phyloP scores from a whole-genome alignment of 1,140 invertebrate genomes.

The Delia radicum region DNA sequence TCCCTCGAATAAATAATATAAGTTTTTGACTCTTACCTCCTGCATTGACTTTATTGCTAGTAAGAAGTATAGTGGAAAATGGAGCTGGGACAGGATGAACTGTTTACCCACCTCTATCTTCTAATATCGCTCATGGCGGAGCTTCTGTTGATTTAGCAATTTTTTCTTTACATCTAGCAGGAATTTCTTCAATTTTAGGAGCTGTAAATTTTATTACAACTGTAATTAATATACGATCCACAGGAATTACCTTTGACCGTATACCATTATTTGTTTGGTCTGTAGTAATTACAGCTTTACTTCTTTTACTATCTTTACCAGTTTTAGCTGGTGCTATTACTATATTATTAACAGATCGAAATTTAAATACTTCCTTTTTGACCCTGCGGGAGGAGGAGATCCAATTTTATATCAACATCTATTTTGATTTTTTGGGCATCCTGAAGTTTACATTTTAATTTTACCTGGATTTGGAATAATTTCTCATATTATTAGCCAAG shows the following conservation, averaged over 20 bases:
- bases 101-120: slow-evolving; percentile 67
- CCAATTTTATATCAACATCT: slow-evolving; percentile 75
- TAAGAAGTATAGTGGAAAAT: neutral
- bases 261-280: slow-evolving; percentile 67
- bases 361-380: slow-evolving; percentile 58
- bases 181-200: no score
- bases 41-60: neutral
- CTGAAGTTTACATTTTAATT: no score
- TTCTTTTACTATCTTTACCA: no score
- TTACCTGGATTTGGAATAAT: no score
- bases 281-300: slow-evolving; percentile 52
- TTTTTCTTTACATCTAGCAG: no score
- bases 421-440: slow-evolving; percentile 75
- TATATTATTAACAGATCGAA: no score
- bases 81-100: slow-evolving; percentile 59
- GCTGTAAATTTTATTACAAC: no score
- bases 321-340: no score
- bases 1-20: neutral
- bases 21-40: neutral
- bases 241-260: slow-evolving; percentile 32
- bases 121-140: slow-evolving; percentile 60
- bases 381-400: slow-evolving; percentile 53
- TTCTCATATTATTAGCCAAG: no score
- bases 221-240: no score
- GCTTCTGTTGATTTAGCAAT: slow-evolving; percentile 41